Percentiles rank a stretch among this genome's conserved stretches.
Conservation (phyloP, 2,797 vertebrate species). For the Meriones psammophilus region DNA sequence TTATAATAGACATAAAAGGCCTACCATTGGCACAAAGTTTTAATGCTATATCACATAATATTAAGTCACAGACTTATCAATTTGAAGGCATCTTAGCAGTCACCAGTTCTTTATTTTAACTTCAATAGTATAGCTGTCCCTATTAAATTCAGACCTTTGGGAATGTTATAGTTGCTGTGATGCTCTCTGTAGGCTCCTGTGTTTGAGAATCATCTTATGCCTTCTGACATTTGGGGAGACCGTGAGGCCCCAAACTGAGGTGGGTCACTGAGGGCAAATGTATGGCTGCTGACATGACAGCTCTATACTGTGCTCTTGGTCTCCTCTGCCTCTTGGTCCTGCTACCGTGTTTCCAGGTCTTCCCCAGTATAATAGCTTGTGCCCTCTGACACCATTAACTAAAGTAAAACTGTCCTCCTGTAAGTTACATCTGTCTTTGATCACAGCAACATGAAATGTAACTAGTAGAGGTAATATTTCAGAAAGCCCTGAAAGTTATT, state of each 20-base stretch:
- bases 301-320: not conserved
- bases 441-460: too few species aligned
- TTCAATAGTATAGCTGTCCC: not conserved
- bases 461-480: not conserved
- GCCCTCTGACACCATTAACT: not conserved
- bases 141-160: slow-evolving; percentile 24
- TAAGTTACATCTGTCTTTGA: not conserved
- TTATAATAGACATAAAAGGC: not conserved
- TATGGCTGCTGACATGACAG: not conserved
- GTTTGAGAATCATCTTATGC: not conserved
- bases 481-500: slow-evolving; percentile 22
- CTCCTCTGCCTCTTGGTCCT: not conserved
- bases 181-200: not conserved
- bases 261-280: not conserved
- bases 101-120: slow-evolving; percentile 42
- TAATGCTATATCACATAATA: not conserved
- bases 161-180: not conserved
- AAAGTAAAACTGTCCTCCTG: not conserved
- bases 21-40: slow-evolving; percentile 1
- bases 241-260: not conserved
- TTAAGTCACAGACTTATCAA: slow-evolving; percentile 50
- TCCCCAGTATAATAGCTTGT: too few species aligned
- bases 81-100: slow-evolving; percentile 3
- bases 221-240: not conserved
- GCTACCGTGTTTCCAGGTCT: not conserved